phyloP scores from a whole-genome alignment of 2,113 vertebrate genomes.

The Ardeotis arabs region DNA sequence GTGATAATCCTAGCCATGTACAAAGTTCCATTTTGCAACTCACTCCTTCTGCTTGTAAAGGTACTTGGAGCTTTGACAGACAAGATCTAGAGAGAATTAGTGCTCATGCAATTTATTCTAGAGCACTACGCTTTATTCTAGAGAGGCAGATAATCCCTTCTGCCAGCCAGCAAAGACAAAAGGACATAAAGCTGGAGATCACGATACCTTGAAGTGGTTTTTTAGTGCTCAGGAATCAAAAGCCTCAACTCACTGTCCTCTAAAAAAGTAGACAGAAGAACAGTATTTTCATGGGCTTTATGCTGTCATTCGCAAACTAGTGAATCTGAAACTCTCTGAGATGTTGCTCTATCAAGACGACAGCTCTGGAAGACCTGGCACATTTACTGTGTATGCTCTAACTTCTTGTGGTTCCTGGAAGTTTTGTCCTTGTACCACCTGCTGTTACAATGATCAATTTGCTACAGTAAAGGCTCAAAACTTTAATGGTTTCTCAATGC shows the following conservation, averaged over 20 bases:
- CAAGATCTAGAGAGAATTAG: not conserved
- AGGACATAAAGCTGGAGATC: not conserved
- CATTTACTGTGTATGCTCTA: not conserved
- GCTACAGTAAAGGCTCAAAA: not conserved
- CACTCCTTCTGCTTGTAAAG: not conserved
- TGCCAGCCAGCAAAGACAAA: not conserved
- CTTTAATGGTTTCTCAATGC: not conserved
- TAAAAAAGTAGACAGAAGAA: not conserved
- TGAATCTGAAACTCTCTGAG: not conserved
- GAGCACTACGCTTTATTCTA: not conserved
- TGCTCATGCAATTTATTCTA: not conserved
- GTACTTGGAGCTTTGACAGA: not conserved
- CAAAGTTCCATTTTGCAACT: not conserved
- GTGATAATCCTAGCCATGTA: not conserved
- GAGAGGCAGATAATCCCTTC: not conserved
- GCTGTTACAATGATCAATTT: not conserved
- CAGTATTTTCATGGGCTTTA: not conserved
- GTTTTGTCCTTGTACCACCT: not conserved
- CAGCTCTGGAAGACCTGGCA: not conserved
- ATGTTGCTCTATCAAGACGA: not conserved
- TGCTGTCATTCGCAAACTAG: not conserved
- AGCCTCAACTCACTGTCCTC: not conserved
- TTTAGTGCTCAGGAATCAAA: not conserved
- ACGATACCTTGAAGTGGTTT: not conserved
- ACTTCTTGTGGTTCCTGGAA: not conserved